These are phyloP conservation scores for Opisthograptis luteolata DNA, from an alignment of 2,888 invertebrate genomes.

Conservation along the genomic window DNA sequence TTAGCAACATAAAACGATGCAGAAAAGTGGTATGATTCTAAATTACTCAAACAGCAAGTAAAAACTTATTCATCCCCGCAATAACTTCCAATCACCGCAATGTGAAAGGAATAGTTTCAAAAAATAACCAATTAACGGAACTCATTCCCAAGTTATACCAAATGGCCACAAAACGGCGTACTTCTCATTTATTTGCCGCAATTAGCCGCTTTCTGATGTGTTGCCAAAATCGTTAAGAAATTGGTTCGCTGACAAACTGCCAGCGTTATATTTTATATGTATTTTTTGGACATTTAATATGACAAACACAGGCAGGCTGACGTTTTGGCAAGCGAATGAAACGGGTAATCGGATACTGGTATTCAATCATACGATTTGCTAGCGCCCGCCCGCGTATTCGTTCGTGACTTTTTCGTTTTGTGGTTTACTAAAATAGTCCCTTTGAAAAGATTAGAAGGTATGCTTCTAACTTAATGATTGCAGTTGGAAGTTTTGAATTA, in stretches of 20 bases:
- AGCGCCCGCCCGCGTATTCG: neutral
- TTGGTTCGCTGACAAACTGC: constrained; percentile 17
- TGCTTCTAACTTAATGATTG: too few species aligned
- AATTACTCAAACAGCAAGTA: too few species aligned
- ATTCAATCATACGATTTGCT: constrained; percentile 2
- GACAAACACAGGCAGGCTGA: constrained; percentile 12
- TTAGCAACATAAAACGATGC: too few species aligned
- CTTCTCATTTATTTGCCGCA: constrained; percentile 18
- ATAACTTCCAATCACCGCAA: neutral
- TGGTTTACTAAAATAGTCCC: too few species aligned
- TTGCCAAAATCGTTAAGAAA: constrained; percentile 30
- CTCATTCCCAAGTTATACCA: constrained; percentile 17
- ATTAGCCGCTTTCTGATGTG: constrained; percentile 24
- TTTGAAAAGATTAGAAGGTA: too few species aligned
- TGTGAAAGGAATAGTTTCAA: neutral
- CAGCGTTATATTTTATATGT: constrained; percentile 11
- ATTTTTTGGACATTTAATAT: constrained; percentile 20
- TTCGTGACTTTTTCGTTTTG: neutral
- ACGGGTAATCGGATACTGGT: constrained; percentile 16
- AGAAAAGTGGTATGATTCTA: too few species aligned
- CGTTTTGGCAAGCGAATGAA: constrained; percentile 24
- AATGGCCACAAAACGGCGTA: constrained; percentile 18
- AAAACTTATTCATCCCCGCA: neutral
- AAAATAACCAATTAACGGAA: constrained; percentile 17
- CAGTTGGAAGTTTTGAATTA: too few species aligned